phyloP scores from a whole-genome alignment of 2,797 vertebrate species.

The Alauda arvensis region DNA sequence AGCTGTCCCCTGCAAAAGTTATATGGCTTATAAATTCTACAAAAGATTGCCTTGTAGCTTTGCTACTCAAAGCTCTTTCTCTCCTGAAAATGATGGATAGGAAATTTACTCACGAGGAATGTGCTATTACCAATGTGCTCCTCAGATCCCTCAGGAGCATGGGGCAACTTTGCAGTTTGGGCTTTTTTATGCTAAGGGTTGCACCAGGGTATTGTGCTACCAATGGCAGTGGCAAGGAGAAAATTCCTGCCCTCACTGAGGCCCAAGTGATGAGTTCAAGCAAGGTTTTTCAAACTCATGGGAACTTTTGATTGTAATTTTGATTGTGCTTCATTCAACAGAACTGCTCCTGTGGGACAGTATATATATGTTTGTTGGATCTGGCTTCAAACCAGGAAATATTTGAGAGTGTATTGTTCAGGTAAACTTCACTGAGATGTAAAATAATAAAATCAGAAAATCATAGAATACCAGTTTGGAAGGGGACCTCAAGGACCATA shows the following conservation, averaged over 20 bases:
- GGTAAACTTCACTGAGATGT: neutral
- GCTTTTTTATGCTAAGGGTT: neutral
- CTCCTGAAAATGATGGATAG: neutral
- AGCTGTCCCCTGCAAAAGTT: neutral
- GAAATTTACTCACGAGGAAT: neutral
- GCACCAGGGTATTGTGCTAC: fast-evolving
- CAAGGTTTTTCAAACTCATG: neutral
- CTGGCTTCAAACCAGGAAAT: neutral
- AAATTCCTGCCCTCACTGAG: neutral
- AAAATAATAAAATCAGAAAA: neutral
- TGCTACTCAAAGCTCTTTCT: neutral
- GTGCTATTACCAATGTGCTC: neutral
- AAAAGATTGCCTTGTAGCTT: neutral
- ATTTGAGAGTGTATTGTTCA: neutral
- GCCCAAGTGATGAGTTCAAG: neutral
- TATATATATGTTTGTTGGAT: neutral
- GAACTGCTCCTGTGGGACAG: neutral
- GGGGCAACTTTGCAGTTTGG: neutral
- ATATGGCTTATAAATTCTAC: neutral
- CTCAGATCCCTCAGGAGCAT: neutral
- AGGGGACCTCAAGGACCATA: neutral
- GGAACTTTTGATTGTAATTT: neutral
- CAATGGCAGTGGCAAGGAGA: neutral
- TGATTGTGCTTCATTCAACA: neutral
- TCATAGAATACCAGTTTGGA: neutral